A percentile compares a stretch with the other conserved stretches of the same genome.
Evolutionary conservation across 2,113 vertebrate genomes (phyloP).

Genomic region (Oryzias woworae): DNA sequence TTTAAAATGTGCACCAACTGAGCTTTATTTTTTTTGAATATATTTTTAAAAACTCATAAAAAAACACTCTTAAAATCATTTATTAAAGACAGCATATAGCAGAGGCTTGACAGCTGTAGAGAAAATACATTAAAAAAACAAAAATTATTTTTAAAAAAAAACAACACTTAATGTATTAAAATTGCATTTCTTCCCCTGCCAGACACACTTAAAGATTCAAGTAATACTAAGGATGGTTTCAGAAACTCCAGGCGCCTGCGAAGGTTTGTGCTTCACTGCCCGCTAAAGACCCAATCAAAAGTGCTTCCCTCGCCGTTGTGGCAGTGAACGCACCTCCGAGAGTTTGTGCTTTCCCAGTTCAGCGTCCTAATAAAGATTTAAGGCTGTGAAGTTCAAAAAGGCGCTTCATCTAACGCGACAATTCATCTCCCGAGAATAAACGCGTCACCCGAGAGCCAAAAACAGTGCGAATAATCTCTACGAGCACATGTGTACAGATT

Average conservation of each 20-base stretch:
- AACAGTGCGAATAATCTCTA: neutral
- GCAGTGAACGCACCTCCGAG: slow-evolving; percentile 18
- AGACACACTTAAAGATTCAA: slow-evolving; percentile 68
- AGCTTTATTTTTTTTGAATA: neutral
- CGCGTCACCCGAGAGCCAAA: neutral
- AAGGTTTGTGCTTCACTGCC: slow-evolving; percentile 26
- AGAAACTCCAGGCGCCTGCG: slow-evolving; percentile 38
- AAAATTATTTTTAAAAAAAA: slow-evolving; percentile 23
- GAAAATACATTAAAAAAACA: slow-evolving; percentile 74
- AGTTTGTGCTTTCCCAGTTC: slow-evolving; percentile 40
- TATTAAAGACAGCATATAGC: slow-evolving; percentile 64
- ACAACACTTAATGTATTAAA: slow-evolving; percentile 35
- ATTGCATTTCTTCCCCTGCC: slow-evolving; percentile 35
- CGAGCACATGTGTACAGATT: neutral
- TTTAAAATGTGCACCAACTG: neutral
- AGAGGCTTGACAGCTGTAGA: slow-evolving; percentile 65
- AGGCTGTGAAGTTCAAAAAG: slow-evolving; percentile 43
- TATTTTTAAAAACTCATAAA: neutral
- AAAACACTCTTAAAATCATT: slow-evolving; percentile 59
- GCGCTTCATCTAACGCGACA: no score
- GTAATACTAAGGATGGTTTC: slow-evolving; percentile 68
- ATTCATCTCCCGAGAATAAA: neutral
- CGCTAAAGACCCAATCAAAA: slow-evolving; percentile 4
- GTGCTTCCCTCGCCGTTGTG: neutral
- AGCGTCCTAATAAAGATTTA: slow-evolving; percentile 39